Base-by-base conservation (phyloP, 2,113 vertebrate species). In the Rhinopithecus roxellana region DNA sequence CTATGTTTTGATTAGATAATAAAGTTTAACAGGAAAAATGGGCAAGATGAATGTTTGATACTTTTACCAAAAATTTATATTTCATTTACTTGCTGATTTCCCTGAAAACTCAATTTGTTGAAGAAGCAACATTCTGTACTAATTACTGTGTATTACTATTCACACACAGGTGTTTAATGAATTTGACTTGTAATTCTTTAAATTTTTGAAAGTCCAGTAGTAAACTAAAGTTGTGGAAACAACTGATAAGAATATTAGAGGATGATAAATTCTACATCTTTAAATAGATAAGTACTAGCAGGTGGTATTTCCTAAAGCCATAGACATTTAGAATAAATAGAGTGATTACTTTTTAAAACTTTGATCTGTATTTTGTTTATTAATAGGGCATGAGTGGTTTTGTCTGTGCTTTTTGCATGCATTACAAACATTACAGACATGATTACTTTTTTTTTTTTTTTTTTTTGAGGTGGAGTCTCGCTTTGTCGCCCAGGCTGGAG, bases 11-110 rank as follows among this genome's bases (percentile, higher is more conserved):
- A 72, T 64, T 90, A 82, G 45, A 83, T 48, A 61, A 77, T n/a
- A 57, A 89, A 77, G 38, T 67, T 95, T 95, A 81, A 74, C 30
- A 43, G 87, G 52, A 83, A 90, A 96, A 94, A 75, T 25, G 86
- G 38, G 55, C 61, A 91, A 91, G 48, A 81, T 72, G 23, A 72
- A 57, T 69, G 84, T 90, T 83, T 93, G 64, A 67, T 80, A 69
- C 77, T 86, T 94, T 75, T 48, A 80, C 25, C 77, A 90, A 85
- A 90, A 90, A 45, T 59, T 35, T 78, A 22, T 2, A 38, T 55
- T 82, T 93, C 74, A 80, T 86, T 90, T 57, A 84, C 48, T 35
- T 81, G n/a, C 74, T 89, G 35, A 69, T 92, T 90, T 35, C 45
- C 20, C n/a, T 87, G 38, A 90, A 95, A 88, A 83, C 8, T 59